A percentile compares a stretch with the other conserved stretches of the same genome.
These are phyloP conservation scores for Ptychadena robeensis DNA, from an alignment of 2,797 vertebrate genomes.

Conservation along the genomic window DNA sequence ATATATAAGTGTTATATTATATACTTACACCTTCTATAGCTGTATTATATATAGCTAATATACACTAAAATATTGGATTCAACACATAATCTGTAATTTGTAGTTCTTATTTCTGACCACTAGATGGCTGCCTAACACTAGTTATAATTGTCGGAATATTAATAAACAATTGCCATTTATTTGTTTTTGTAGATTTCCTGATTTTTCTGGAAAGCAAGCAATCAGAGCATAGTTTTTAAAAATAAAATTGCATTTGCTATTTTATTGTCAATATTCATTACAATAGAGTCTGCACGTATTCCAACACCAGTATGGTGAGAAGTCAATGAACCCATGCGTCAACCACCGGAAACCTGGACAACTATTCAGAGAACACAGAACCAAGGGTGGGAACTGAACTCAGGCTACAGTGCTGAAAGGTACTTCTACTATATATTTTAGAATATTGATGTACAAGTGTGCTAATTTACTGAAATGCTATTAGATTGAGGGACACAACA, in stretches of 20 bases:
- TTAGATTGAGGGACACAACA: neutral
- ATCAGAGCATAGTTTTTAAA: neutral
- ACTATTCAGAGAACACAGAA: neutral
- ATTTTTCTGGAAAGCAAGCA: neutral
- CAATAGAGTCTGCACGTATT: neutral
- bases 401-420: neutral
- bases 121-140: constrained; percentile 19
- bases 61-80: too few relatives aligned
- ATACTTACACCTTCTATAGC: too few relatives aligned
- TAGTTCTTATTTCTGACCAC: neutral
- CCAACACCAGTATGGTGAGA: too few relatives aligned
- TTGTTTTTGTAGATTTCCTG: neutral
- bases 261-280: neutral
- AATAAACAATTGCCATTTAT: neutral
- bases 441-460: neutral
- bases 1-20: too few relatives aligned
- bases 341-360: neutral
- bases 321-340: too few relatives aligned
- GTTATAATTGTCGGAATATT: neutral
- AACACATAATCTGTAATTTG: too few relatives aligned
- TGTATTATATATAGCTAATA: too few relatives aligned
- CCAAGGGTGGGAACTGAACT: neutral
- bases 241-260: neutral
- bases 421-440: neutral
- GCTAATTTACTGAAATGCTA: neutral